phyloP scores from a whole-genome alignment of 2,113 vertebrate species.

The Azemiops feae region DNA sequence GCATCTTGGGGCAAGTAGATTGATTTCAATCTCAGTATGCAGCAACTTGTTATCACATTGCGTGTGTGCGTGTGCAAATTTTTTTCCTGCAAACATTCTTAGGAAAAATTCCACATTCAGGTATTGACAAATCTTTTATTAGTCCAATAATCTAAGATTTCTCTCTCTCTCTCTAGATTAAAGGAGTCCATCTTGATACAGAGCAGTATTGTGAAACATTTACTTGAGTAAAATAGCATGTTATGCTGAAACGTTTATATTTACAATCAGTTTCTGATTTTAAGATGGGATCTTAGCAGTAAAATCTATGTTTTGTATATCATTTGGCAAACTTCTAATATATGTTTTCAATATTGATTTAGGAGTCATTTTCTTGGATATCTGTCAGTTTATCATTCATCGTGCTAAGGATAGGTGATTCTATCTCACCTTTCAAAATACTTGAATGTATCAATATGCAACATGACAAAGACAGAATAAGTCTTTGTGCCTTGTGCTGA shows the following conservation, averaged over 20 bases:
- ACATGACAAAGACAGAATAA: background rate
- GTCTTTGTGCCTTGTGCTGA: background rate
- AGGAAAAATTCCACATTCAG: background rate
- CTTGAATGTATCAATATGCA: background rate
- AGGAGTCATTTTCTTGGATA: background rate
- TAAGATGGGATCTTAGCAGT: background rate
- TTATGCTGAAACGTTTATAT: background rate
- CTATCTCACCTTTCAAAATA: background rate
- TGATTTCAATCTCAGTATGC: conserved; percentile 10
- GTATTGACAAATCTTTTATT: background rate
- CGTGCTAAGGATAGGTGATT: background rate
- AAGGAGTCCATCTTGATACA: background rate
- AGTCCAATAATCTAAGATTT: background rate
- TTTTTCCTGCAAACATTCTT: background rate
- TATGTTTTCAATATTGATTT: background rate
- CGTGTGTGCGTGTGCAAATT: background rate
- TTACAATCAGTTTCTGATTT: background rate
- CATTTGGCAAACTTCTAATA: background rate
- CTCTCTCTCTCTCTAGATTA: background rate
- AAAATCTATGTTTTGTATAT: background rate
- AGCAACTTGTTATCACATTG: background rate
- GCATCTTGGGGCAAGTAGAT: background rate
- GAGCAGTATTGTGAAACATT: background rate
- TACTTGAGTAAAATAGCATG: background rate
- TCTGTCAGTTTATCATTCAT: background rate